Percentiles rank a stretch among this genome's conserved stretches.
phyloP scores from a whole-genome alignment of 2,888 invertebrate species.

The Dyspetes luteomarginatus region DNA sequence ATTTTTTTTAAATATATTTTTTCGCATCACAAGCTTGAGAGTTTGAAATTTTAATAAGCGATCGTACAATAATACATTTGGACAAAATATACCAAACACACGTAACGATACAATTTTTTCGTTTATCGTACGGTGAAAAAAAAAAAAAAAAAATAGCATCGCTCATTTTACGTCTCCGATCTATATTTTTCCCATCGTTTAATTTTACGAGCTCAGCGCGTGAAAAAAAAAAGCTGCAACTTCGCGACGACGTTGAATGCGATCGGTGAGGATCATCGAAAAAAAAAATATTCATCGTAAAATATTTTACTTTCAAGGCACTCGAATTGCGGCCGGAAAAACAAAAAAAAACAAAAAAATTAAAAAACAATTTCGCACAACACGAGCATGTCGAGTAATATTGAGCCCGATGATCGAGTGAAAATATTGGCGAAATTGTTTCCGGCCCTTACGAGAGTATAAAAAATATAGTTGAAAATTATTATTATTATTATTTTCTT shows the following conservation, averaged over 20 bases:
- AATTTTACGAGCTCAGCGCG: neutral
- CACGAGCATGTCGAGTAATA: conserved; percentile 14
- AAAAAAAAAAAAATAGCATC: neutral
- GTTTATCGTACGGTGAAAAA: conserved; percentile 21
- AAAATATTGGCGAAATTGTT: conserved; percentile 39
- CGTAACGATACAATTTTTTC: conserved; percentile 48
- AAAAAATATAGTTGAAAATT: conserved; percentile 74
- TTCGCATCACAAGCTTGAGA: neutral
- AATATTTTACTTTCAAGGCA: conserved; percentile 67
- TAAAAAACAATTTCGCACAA: conserved; percentile 38
- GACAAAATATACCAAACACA: conserved; percentile 18
- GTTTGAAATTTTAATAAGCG: neutral
- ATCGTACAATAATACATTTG: neutral
- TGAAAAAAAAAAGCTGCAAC: neutral
- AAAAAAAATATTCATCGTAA: conserved; percentile 54
- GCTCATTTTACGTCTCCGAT: neutral
- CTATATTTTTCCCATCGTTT: conserved; percentile 5
- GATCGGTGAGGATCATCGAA: conserved; percentile 50
- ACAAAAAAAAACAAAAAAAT: too few species aligned
- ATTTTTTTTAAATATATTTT: neutral
- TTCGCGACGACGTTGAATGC: conserved; percentile 4
- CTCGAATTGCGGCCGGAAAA: conserved; percentile 70
- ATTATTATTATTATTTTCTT: conserved; percentile 29
- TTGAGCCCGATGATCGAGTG: conserved; percentile 21
- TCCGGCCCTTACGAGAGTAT: conserved; percentile 73